Evolutionary conservation across 2,888 invertebrate species (phyloP), one percentile per base, ranked within the genome.

Genomic region (Lithophane semibrunnea): DNA sequence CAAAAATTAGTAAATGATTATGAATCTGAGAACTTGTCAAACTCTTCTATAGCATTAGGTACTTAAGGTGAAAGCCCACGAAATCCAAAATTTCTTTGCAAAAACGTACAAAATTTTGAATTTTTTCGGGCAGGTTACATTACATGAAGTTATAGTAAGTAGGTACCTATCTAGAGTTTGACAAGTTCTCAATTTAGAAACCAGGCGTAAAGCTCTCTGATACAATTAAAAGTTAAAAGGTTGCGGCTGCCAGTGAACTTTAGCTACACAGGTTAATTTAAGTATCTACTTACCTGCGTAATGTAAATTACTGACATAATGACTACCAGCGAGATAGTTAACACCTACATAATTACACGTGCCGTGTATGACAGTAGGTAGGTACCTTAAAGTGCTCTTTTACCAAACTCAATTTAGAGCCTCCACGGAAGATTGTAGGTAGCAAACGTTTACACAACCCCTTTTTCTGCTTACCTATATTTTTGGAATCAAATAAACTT

Each of bases 211-310:
- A 66, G 56, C 61, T 71, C 52, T 52, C 21, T 58, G 37, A 37
- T 60, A 65, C 44, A 71, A 71, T 71, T 84, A 68, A 16, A 80
- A 72, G 64, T 68, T 84, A 84, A 82, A 80, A 82, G 82, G 71
- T 68, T 72, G 84, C 29, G 66, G 70, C 37, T 58, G 63, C 21
- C 65, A 24, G 2, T 71, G 70, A 74, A 68, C 69, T 69, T 58
- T 4, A 44, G 56, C 37, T 52, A 42, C 72, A 18, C 21, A 69
- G 18, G 70, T 72, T 75, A 63, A 72, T 80, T 84, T 73, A 54
- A 80, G 75, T 64, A 73, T 44, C 56, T 68, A 58, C 65, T 44
- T 73, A 79, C 47, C 24, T 47, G 2, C 37, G 24, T 75, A 63
- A 61, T 73, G 70, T 79, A 54, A 69, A 74, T 85, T 72, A 72